Percentiles rank a stretch among this genome's conserved stretches.
Evolutionary conservation across 2,888 invertebrate species (phyloP).

Genomic region (Bombylius major): DNA sequence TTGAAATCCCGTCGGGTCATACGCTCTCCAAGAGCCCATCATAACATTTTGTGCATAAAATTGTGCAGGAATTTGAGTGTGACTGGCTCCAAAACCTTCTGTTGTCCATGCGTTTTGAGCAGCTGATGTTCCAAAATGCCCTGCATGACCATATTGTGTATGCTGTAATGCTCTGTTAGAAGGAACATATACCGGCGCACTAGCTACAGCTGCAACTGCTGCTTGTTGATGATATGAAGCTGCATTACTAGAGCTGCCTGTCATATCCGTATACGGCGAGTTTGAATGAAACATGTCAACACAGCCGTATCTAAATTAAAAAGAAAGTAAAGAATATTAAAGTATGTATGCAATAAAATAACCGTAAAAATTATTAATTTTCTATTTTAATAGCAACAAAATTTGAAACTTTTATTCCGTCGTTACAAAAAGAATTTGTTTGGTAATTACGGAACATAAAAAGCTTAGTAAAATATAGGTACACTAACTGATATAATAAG

Average conservation of each 20-base stretch:
- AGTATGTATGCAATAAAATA: no score
- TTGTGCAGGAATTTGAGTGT: conserved; percentile 43
- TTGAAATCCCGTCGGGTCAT: conserved; percentile 65
- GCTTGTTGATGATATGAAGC: conserved; percentile 32
- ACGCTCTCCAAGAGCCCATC: conserved; percentile 63
- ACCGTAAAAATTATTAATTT: no score
- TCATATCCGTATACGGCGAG: conserved; percentile 29
- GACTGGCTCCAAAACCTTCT: conserved; percentile 35
- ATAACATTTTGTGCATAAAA: conserved; percentile 73
- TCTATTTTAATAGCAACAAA: no score
- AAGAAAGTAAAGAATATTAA: no score
- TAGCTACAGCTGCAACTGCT: conserved; percentile 27
- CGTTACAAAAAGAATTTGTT: no score
- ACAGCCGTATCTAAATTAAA: neutral
- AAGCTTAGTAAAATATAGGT: no score
- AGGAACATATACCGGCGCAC: conserved; percentile 55
- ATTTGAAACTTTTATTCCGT: no score
- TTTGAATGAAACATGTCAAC: conserved; percentile 34
- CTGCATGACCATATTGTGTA: conserved; percentile 40
- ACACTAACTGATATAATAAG: no score
- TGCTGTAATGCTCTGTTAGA: conserved; percentile 47
- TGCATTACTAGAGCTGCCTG: conserved; percentile 24
- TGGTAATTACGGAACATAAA: no score
- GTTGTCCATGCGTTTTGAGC: conserved; percentile 38
- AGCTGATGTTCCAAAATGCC: conserved; percentile 35